phyloP scores from a whole-genome alignment of 2,888 invertebrate genomes.

The Coelogynopora nodosa region DNA sequence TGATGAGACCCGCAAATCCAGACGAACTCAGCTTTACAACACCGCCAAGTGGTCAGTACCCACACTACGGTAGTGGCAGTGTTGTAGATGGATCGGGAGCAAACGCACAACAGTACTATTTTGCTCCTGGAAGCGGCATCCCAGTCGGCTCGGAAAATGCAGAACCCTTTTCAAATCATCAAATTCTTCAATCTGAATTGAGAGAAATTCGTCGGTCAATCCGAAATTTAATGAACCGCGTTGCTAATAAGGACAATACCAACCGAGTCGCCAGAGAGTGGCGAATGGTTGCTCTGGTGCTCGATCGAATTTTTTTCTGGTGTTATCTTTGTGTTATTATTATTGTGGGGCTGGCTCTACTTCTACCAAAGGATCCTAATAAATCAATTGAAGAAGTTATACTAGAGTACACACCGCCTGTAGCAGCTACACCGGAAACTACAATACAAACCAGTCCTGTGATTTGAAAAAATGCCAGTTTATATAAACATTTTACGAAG shows the following conservation, averaged over 20 bases:
- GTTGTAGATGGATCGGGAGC: background rate
- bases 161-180: background rate
- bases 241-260: conserved; percentile 51
- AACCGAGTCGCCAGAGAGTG: conserved; percentile 54
- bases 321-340: conserved; percentile 54
- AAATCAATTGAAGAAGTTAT: conserved; percentile 39
- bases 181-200: conserved; percentile 36
- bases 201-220: conserved; percentile 42
- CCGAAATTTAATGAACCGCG: conserved; percentile 41
- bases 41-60: background rate
- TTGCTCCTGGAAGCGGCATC: background rate
- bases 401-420: conserved; percentile 29
- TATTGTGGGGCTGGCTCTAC: conserved; percentile 51
- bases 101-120: background rate
- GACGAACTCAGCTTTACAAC: background rate
- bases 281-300: conserved; percentile 56
- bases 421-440: background rate
- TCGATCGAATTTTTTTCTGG: conserved; percentile 56
- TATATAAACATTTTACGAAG: too few species aligned
- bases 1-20: background rate
- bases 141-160: background rate
- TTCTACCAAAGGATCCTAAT: conserved; percentile 37
- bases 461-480: too few species aligned
- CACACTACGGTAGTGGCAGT: background rate
- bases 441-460: too few species aligned